Evolutionary conservation across 2,797 vertebrate species (phyloP).

Genomic region (Setipinna tenuifilis): DNA sequence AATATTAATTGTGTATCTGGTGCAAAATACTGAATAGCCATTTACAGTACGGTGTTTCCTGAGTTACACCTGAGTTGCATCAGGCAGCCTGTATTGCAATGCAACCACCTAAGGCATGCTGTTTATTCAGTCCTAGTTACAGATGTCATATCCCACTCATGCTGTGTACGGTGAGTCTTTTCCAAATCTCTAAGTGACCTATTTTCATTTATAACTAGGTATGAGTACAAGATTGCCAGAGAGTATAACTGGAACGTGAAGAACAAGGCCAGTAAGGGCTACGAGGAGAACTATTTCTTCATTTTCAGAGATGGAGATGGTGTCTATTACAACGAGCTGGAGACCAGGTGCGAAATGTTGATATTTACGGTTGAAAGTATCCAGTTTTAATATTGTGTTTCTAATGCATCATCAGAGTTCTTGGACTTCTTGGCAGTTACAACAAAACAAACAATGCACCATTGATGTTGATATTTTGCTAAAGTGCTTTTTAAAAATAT

Average conservation of each 20-base stretch:
- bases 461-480: not conserved
- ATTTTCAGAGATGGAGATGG: conserved; percentile 94
- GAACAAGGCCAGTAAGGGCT: conserved; percentile 97
- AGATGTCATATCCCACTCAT: too few species aligned
- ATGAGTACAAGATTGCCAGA: conserved; percentile 94
- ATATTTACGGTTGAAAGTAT: not conserved
- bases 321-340: conserved; percentile 95
- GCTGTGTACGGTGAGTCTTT: not conserved
- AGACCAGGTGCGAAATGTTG: conserved; percentile 80
- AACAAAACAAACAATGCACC: not conserved
- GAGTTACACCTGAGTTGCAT: not conserved
- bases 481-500: not conserved
- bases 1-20: not conserved
- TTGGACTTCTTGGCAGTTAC: not conserved
- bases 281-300: conserved; percentile 97
- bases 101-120: not conserved
- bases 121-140: too few species aligned
- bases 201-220: conserved; percentile 67
- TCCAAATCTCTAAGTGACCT: not conserved
- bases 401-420: not conserved
- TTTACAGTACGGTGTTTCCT: not conserved
- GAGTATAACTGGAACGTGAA: conserved; percentile 99
- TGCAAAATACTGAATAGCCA: not conserved
- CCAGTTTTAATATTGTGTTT: not conserved
- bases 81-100: not conserved